Conservation (phyloP, 2,797 vertebrate genomes). For the Anabas testudineus region DNA sequence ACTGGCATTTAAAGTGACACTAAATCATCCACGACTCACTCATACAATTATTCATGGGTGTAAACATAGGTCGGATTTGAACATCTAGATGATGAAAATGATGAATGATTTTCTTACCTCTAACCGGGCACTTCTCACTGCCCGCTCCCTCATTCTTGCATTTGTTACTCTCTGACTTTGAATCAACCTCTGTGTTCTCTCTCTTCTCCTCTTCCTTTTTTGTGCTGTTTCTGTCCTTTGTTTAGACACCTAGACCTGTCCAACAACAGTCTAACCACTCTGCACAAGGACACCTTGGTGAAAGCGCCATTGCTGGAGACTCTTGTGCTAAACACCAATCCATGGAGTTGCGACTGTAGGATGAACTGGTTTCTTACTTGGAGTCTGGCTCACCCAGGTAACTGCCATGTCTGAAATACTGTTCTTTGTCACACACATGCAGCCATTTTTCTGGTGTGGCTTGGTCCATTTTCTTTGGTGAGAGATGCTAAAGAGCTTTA, state of each 20-base stretch:
- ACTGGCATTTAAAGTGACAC: conserved; percentile 3
- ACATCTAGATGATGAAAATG: conserved; percentile 35
- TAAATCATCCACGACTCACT: background rate
- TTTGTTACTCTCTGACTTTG: conserved; percentile 12
- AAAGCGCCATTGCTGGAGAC: conserved; percentile 90
- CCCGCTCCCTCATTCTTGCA: conserved; percentile 18
- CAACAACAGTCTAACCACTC: conserved; percentile 88
- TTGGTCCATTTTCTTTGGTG: conserved; percentile 4
- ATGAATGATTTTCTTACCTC: conserved; percentile 29
- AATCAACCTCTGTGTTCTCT: conserved; percentile 1
- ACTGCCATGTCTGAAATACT: conserved; percentile 30
- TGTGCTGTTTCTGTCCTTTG: conserved; percentile 53
- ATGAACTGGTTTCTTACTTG: conserved; percentile 89
- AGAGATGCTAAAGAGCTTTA: background rate
- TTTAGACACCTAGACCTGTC: conserved; percentile 92
- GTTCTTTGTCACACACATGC: conserved; percentile 18
- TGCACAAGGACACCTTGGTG: conserved; percentile 82
- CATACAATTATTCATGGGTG: background rate
- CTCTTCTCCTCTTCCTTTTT: conserved; percentile 3
- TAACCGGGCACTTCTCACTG: conserved; percentile 26
- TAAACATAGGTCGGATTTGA: conserved; percentile 3
- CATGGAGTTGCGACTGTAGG: conserved; percentile 92
- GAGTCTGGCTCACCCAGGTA: conserved; percentile 87
- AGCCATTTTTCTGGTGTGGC: background rate
- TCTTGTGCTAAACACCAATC: conserved; percentile 90